phyloP scores from a whole-genome alignment of 35 echinoderm and acorn worm species.

The Lytechinus pictus region DNA sequence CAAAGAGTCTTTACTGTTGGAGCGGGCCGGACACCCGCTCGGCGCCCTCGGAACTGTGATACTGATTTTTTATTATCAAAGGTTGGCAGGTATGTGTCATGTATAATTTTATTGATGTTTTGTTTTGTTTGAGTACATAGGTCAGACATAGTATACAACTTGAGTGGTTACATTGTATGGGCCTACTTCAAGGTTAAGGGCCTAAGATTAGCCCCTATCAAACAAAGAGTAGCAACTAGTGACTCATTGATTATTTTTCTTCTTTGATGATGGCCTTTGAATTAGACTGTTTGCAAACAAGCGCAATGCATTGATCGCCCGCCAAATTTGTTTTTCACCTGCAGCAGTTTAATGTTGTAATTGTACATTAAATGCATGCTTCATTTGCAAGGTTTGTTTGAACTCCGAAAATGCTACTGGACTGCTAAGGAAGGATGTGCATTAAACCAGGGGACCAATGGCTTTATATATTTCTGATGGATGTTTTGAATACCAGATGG shows the following conservation, averaged over 20 bases:
- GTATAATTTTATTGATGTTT: not conserved
- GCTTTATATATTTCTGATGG: not conserved
- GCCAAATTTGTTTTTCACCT: not conserved
- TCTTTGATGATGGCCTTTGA: not conserved
- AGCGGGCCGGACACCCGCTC: too few species aligned
- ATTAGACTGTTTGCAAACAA: not conserved
- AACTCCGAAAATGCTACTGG: too few species aligned
- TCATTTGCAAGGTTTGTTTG: not conserved
- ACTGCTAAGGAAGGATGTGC: too few species aligned
- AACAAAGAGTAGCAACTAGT: not conserved
- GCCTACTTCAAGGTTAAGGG: not conserved
- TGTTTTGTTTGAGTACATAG: not conserved
- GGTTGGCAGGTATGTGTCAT: not conserved
- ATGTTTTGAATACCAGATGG: not conserved
- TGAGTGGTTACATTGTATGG: not conserved
- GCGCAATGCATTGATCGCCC: not conserved
- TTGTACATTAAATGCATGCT: not conserved
- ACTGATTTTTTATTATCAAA: too few species aligned
- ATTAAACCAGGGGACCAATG: not conserved
- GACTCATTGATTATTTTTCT: constrained; percentile 13
- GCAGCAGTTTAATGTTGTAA: not conserved
- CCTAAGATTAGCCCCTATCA: not conserved
- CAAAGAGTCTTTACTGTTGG: too few species aligned
- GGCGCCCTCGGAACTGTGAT: too few species aligned
- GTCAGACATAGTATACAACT: not conserved